Base-by-base conservation (phyloP, 2,113 vertebrate genomes). In the Ailurus styani region DNA sequence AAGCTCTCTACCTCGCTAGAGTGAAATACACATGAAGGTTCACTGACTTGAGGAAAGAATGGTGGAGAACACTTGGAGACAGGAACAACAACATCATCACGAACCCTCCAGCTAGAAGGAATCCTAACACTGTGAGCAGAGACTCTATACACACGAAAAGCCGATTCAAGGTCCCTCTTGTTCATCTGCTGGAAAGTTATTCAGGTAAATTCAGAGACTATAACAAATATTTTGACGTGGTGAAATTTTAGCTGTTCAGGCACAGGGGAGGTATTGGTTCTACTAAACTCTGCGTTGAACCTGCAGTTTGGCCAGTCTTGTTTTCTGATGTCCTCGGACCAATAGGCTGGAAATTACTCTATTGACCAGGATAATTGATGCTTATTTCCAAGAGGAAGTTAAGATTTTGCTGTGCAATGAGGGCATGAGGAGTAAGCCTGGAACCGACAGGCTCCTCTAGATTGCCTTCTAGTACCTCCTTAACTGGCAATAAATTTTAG, bases 141-240 rank as follows among this genome's bases (percentile, higher is more conserved):
- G 3, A 20, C 42, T 75, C 4, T 42, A 23, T 15, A 23, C 20
- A 23, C 37, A 27, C 20, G 15, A 6, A 57, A 12, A 78, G 34
- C 47, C 40, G 73, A 77, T 77, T 42, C n/a, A 40, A 91, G 5
- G 8, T 12, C 15, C 17, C 18, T 92, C 54, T 55, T 64, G 4
- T 5, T 57, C 72, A 52, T 42, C 37, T 75, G 13, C 14, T 70
- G 68, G 21, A 90, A 90, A 50, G 55, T 45, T 66, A 75, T 31
- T 92, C 10, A 45, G 23, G 15, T 62, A 55, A 96, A 93, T 78
- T 95, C 23, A 90, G 75, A 97, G 15, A 75, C 75, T 57, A 31
- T 47, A 7, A 34, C 70, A 66, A 75, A 47, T 68, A 54, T 23
- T 57, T 37, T 37, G 6, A 20, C 14, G 55, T 85, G 4, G 31